phyloP scores from a whole-genome alignment of 2,888 invertebrate genomes.

The Seladonia tumulorum region DNA sequence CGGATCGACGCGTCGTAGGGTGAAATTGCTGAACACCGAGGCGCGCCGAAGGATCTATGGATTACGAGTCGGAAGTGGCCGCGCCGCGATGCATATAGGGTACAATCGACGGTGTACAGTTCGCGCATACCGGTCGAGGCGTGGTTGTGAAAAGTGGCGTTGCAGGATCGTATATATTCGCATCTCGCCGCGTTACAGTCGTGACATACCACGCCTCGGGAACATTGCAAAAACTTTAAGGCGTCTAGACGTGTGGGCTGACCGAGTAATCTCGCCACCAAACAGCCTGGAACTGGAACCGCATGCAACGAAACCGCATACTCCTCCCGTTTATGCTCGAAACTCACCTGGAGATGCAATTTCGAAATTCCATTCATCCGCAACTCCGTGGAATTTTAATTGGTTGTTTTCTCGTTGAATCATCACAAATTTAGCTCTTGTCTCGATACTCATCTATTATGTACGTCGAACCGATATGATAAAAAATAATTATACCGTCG shows the following conservation, averaged over 20 bases:
- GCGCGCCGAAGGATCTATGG: not conserved
- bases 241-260: constrained; percentile 78
- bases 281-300: constrained; percentile 9
- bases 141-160: constrained; percentile 66
- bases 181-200: constrained; percentile 51
- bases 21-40: not conserved
- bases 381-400: not conserved
- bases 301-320: not conserved
- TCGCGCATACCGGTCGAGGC: constrained; percentile 51
- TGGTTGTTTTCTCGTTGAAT: not conserved
- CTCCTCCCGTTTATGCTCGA: not conserved
- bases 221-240: constrained; percentile 69
- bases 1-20: too few relatives aligned
- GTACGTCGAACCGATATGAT: not conserved
- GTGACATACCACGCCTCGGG: constrained; percentile 67
- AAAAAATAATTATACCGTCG: not conserved
- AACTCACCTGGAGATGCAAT: not conserved
- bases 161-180: constrained; percentile 59
- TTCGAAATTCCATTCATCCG: not conserved
- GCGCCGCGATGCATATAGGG: not conserved
- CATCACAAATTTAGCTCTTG: not conserved
- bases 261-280: constrained; percentile 61
- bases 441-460: not conserved
- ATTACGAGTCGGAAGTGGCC: not conserved
- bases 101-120: not conserved